Evolutionary conservation across 2,797 vertebrate species (phyloP).

Genomic region (Peromyscus aztecus): DNA sequence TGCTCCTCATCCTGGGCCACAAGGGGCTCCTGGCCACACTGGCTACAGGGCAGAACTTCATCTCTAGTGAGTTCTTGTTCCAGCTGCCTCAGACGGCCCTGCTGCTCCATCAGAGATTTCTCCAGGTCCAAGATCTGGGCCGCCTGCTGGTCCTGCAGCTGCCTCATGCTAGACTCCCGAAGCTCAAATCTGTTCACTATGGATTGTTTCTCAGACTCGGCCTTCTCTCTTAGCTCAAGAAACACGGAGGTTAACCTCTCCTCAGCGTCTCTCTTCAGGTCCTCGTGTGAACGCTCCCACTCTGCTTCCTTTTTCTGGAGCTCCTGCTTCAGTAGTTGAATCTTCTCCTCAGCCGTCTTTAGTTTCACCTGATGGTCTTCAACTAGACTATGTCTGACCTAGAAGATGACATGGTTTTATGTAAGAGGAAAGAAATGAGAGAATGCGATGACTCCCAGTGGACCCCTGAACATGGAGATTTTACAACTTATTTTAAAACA

Average conservation of each 20-base stretch:
- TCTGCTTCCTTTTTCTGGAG: conserved; percentile 83
- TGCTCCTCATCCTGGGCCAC: conserved; percentile 88
- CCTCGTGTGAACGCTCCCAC: conserved; percentile 78
- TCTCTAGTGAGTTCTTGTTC: conserved; percentile 87
- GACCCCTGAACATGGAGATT: neutral
- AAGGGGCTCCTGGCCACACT: conserved; percentile 83
- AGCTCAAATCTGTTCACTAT: conserved; percentile 84
- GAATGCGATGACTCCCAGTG: neutral
- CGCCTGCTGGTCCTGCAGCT: conserved; percentile 85
- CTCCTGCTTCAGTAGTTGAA: conserved; percentile 78
- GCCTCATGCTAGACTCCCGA: conserved; percentile 85
- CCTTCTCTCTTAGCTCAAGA: conserved; percentile 86
- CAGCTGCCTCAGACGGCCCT: conserved; percentile 87
- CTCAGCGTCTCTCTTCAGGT: conserved; percentile 78
- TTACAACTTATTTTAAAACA: neutral
- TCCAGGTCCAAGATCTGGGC: conserved; percentile 87
- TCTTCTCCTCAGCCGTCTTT: conserved; percentile 77
- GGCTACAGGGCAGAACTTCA: conserved; percentile 83
- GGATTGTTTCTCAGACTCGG: conserved; percentile 85
- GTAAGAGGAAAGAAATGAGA: neutral
- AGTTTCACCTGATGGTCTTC: conserved; percentile 83
- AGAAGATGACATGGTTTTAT: neutral
- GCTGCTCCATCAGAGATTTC: conserved; percentile 88
- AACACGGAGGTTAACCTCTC: conserved; percentile 70
- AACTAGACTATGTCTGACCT: conserved; percentile 81